Evolutionary conservation across 1,140 invertebrate genomes (phyloP), one percentile per base, ranked within the genome.

Genomic region (Atta cephalotes): DNA sequence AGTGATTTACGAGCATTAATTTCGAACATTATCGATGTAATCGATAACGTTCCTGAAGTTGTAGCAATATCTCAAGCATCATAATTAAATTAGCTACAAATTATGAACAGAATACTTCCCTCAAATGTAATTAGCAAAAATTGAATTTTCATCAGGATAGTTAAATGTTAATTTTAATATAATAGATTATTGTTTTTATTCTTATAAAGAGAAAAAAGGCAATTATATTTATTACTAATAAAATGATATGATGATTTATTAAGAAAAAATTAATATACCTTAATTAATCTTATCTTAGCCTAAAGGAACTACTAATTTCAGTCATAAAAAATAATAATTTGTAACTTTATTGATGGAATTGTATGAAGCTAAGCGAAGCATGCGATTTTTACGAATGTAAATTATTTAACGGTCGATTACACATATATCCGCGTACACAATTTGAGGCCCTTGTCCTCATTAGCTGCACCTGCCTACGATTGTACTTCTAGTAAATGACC

Each of bases 381-480:
- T 79, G 35, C 3, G 16, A 85, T 88, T 85, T 74, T 90, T 58
- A 85, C 79, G 86, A 65, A 90, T 84, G 85, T 78, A 87, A 89
- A 89, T 89, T 86, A 60, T 74, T 89, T 62, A 86, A 89, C 81
- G 81, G 81, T 88, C 87, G 88, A 88, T 89, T 88, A 89, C 88
- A 45, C 87, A 66, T 77, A 87, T 82, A 79, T 82, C 51, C 60
- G 85, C 65, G 25, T 74, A 89, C 31, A 71, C 85, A 79, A 90
- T 76, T 87, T 21, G 21, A 60, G 85, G 63, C 88, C 86, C 89
- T 90, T 77, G 89, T 90, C 70, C 89, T 51, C 88, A 62, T 90
- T 90, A 81, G 21, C 89, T 91, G 89, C 89, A 91, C 89, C 89
- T 91, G 89, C 74, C 25, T 62, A 66, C 82, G 87, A 90, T 91